phyloP scores from a whole-genome alignment of 2,797 vertebrate species.

The Loris lydekkerianus region DNA sequence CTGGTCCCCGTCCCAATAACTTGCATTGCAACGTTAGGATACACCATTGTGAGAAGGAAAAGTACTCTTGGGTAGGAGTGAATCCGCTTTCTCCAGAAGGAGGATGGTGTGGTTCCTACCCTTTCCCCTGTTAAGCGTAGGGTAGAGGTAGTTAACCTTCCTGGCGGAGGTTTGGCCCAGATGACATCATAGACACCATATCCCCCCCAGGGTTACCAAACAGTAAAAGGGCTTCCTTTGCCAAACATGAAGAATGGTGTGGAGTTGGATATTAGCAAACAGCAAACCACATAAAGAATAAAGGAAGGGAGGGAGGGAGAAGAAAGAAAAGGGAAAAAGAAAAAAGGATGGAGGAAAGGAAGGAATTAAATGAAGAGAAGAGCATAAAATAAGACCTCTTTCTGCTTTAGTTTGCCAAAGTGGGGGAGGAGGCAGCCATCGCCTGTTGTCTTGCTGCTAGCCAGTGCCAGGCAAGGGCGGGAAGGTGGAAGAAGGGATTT shows the following conservation, averaged over 20 bases:
- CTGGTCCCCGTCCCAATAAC: background rate
- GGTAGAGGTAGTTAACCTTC: conserved; percentile 73
- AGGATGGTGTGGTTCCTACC: background rate
- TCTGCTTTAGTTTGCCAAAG: conserved; percentile 28
- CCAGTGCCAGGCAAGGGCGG: background rate
- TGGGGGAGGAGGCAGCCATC: background rate
- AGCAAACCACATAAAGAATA: conserved; percentile 62
- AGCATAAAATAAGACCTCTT: conserved; percentile 14
- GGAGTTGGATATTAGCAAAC: conserved; percentile 77
- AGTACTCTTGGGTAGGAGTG: background rate
- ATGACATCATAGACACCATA: conserved; percentile 79
- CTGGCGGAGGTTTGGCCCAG: conserved; percentile 67
- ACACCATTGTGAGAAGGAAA: background rate
- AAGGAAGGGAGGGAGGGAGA: background rate
- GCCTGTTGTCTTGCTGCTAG: conserved; percentile 1
- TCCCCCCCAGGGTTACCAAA: conserved; percentile 76
- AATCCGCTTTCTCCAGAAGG: background rate
- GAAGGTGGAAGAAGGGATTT: background rate
- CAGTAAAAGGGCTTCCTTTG: conserved; percentile 79
- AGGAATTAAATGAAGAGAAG: conserved; percentile 19
- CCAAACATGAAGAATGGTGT: conserved; percentile 75
- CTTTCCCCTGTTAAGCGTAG: conserved; percentile 47
- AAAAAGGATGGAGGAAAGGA: background rate
- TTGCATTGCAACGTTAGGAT: background rate
- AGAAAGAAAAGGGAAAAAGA: background rate